Base-by-base conservation (phyloP, 2,797 vertebrate genomes). In the Pygocentrus nattereri region DNA sequence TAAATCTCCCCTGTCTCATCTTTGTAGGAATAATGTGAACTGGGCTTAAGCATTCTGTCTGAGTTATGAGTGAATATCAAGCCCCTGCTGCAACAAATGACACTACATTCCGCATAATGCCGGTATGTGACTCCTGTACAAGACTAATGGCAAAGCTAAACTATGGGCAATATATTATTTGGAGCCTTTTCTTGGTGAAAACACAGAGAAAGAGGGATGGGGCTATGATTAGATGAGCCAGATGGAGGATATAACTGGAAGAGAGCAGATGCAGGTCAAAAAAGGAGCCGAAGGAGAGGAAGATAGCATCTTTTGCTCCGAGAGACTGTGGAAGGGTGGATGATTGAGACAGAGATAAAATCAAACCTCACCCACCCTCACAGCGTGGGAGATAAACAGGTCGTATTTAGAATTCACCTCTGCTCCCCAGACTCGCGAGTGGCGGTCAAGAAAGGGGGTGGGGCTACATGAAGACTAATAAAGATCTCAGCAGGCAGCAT, bases 261-360 rank as follows among this genome's bases (percentile, higher is more conserved):
- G 69, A 87, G 87, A 82, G 84, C 52, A 59, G 38, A 67, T 65
- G 59, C 69, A 78, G 75, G 74, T 84, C 64, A 76, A 56, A 74
- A 82, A 85, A 90, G 81, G 82, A 87, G 80, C 74, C 64, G 84
- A 86, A 88, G 85, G 65, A 89, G 86, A 85, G 83, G 83, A 88
- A 41, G 34, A 88, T 87, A 84, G 65, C 84, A 78, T 81, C 75
- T 74, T 61, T 75, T 34, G 61, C 80, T 70, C 61, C 31, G 74
- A 84, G 77, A 62, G 84, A 64, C 61, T 41, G 44, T 49, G 15
- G 79, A 78, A 82, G 71, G 21, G 52, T 61, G 56, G 73, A 70
- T 80, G 86, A 83, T 76, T 81, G 82, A 83, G 82, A 68, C 54
- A 78, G 75, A 79, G 89, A 85, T 85, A 73, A 81, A 82, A 82